Evolutionary conservation across 2,797 vertebrate genomes (phyloP), one percentile per base, ranked within the genome.

Genomic region (Neostethus bicornis): DNA sequence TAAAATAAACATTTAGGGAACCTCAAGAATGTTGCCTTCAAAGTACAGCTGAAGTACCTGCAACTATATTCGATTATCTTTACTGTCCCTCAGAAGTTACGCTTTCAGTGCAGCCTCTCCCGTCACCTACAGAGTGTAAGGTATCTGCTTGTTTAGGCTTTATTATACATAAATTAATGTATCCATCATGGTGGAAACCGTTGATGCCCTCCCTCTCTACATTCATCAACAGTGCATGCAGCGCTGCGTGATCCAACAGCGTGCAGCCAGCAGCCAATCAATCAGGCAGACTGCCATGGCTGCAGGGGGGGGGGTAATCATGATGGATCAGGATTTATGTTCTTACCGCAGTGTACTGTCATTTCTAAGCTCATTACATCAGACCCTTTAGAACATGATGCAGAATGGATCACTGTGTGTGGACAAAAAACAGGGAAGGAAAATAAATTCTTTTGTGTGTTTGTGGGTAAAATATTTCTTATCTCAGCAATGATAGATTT

Each of bases 251-350:
- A 87, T 87, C 75, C 77, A 82, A 79, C 70, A 47, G 73, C 61
- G 41, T 46, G 73, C 41, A 19, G 77, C 60, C 56, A 28, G 59
- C 46, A 51, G 35, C 69, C 69, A 52, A 85, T 89, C 82, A 83
- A 77, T 88, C 76, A 84, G 72, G 52, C 65, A 52, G 47, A 65
- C 46, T 73, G 74, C 74, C 55, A 17, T n/a, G 58, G 72, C 68
- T 56, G 62, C 47, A 52, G 57, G 47, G 26, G 47, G 54, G 31
- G 48, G 19, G 67, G 59, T 74, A 75, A 84, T 82, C 43, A 75
- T 75, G 80, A 78, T 58, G 43, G 70, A 85, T 83, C 70, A 75
- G 75, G 75, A 81, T 81, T 85, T 73, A 87, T 82, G 80, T 78
- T 24, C 24, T 47, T 62, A 7, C 83, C 79, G 79, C 81, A 79